Base-by-base conservation (phyloP, 2,113 vertebrate species). In the Forbesichthys papilliferus region DNA sequence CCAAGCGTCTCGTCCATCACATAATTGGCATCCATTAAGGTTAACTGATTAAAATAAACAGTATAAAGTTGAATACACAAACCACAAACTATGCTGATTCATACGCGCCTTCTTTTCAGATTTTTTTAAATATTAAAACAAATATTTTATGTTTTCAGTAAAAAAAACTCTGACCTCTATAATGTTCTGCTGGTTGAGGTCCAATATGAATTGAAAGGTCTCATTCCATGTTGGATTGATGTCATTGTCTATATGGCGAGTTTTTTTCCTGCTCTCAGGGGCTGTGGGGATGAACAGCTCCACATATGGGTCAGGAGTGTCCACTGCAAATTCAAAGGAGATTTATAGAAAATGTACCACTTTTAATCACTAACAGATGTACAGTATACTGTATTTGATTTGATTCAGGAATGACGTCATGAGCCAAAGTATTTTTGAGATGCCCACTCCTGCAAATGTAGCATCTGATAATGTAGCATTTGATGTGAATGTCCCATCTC, bases 11-110 rank as follows among this genome's bases (percentile, higher is more conserved):
- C 95, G 18, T 99, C 97, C 94, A 98, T 96, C 70, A 98, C 92
- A 0, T 98, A 98, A 89, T 98, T 99, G 78, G 96, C 96, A 74
- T 99, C 98, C 97, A 97, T 98, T 86, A 99, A 87, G 0, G 95
- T 99, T 70, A 99, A 85, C 98, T 99, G 84, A 10, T 84, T 69
- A 52, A 11, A 63, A 77, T 47, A 67, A 75, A 69, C 27, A 80
- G 10, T 7, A 64, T 8, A 18, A 3, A 20, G 47, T 20, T 20
- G 11, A 20, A 48, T 20, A 42, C 36, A 42, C 36, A 42, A 42
- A 42, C 27, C 36, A 42, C 5, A 42, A 42, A 6, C 36, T 42
- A 42, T 42, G 5, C 36, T 42, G 36, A 42, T 42, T 42, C 7
- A 8, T 42, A 42, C 0, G 7, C 5, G 4, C 4, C 27, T 27